Base-by-base conservation (phyloP, 2,113 vertebrate genomes). In the Turdus rufiventris region DNA sequence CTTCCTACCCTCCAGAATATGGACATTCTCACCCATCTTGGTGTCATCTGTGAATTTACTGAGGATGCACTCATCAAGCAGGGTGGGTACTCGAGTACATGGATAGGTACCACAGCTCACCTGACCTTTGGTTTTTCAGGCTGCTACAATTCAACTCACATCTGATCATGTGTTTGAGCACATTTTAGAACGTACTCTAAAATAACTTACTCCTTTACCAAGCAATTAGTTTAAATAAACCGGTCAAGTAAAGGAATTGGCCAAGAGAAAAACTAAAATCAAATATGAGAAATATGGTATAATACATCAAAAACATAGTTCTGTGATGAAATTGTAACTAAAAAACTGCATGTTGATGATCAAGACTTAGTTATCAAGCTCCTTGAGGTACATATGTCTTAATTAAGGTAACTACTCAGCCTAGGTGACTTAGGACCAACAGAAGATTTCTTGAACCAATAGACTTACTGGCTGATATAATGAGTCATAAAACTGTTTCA, bases 41-140 rank as follows among this genome's bases (percentile, higher is more conserved):
- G 34, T 40, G 38, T 40, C 29, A 29, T 34, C 24, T 40, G 24
- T 38, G 53, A 72, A 60, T 57, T 72, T n/a, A 23, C 28, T 45
- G 65, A 51, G 12, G 20, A 24, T 19, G 20, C 8, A 6, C 12
- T 34, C 9, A 18, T 34, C 1, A 8, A 34, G 12, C 14, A 53
- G 51, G 5, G 38, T 47, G 42, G 12, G 14, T 34, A 53, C 17
- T 40, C 0, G 0, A 47, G 9, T 28, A 23, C 17, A 67, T 4
- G 7, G 45, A 20, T 4, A 77, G 29, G 28, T 58, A 54, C 8
- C 34, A 78, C 8, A 63, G 18, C 11, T 75, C 62, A 82, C 61
- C 20, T 60, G 29, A 68, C 13, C 29, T 42, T 29, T 25, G 53
- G 14, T 61, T 72, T 57, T 17, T 60, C 48, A 88, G 81, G 24